phyloP scores from a whole-genome alignment of 2,888 invertebrate genomes.

The Melinaea marsaeus region DNA sequence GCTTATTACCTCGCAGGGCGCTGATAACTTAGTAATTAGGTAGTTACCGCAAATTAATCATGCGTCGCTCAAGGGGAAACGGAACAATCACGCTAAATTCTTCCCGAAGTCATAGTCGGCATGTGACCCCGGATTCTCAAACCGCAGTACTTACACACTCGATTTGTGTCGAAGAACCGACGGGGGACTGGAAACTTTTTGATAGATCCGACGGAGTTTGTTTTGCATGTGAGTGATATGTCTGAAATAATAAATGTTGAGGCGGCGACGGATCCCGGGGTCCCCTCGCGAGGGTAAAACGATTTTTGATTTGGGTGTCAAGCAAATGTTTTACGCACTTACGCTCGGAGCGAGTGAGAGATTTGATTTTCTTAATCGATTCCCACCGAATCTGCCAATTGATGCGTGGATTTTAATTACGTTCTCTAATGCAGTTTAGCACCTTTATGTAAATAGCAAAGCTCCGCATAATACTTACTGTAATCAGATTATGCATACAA shows the following conservation, averaged over 20 bases:
- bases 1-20: constrained; percentile 1
- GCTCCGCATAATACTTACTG: constrained; percentile 73
- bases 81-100: constrained; percentile 21
- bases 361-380: constrained; percentile 78
- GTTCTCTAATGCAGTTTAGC: constrained; percentile 21
- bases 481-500: constrained; percentile 78
- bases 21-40: constrained; percentile 20
- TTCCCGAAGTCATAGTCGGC: constrained; percentile 21
- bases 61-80: constrained; percentile 20
- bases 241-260: constrained; percentile 79
- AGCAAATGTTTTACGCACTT: constrained; percentile 76
- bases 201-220: constrained; percentile 78
- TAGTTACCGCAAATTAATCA: constrained; percentile 29
- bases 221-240: constrained; percentile 79
- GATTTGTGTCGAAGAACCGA: constrained; percentile 61
- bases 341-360: constrained; percentile 54
- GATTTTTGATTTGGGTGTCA: constrained; percentile 79
- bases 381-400: constrained; percentile 50
- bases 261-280: constrained; percentile 73
- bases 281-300: constrained; percentile 70
- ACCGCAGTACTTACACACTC: constrained; percentile 74
- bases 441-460: constrained; percentile 59
- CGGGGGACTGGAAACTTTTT: constrained; percentile 64
- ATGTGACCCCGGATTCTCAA: constrained; percentile 39
- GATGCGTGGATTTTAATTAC: constrained; percentile 28